A percentile compares a stretch with the other conserved stretches of the same genome.
Evolutionary conservation across 2,797 vertebrate species (phyloP).

Genomic region (Leuciscus waleckii): DNA sequence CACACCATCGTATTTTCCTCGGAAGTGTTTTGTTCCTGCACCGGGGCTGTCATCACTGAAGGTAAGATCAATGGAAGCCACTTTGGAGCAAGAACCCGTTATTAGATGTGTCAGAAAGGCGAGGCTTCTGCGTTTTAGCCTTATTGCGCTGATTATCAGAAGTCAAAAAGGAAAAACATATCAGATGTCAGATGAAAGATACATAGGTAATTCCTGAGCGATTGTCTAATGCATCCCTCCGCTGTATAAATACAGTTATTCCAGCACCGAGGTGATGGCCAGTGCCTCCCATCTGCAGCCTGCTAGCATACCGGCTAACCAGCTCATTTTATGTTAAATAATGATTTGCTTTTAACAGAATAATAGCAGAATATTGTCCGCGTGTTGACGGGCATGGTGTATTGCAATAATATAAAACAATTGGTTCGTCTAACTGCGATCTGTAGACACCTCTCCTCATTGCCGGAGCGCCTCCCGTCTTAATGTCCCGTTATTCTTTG

Average conservation of each 20-base stretch:
- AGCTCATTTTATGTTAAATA: background rate
- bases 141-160: background rate
- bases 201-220: background rate
- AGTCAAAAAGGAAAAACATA: background rate
- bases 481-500: slow-evolving; percentile 63
- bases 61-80: slow-evolving; percentile 69
- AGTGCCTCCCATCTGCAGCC: slow-evolving; percentile 42
- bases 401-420: background rate
- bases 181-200: background rate
- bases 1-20: slow-evolving; percentile 55
- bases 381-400: background rate
- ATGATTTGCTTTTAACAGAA: background rate
- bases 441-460: slow-evolving; percentile 26
- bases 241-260: slow-evolving; percentile 23
- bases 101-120: slow-evolving; percentile 67
- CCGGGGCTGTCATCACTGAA: slow-evolving; percentile 70
- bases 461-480: slow-evolving; percentile 52
- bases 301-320: slow-evolving; percentile 52
- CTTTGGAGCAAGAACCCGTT: slow-evolving; percentile 54
- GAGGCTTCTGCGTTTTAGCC: slow-evolving; percentile 30
- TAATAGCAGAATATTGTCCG: background rate
- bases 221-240: background rate
- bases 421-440: slow-evolving; percentile 15
- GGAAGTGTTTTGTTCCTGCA: slow-evolving; percentile 69
- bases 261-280: slow-evolving; percentile 22